phyloP scores from a whole-genome alignment of 2,113 vertebrate genomes.

The Salvelinus fontinalis region DNA sequence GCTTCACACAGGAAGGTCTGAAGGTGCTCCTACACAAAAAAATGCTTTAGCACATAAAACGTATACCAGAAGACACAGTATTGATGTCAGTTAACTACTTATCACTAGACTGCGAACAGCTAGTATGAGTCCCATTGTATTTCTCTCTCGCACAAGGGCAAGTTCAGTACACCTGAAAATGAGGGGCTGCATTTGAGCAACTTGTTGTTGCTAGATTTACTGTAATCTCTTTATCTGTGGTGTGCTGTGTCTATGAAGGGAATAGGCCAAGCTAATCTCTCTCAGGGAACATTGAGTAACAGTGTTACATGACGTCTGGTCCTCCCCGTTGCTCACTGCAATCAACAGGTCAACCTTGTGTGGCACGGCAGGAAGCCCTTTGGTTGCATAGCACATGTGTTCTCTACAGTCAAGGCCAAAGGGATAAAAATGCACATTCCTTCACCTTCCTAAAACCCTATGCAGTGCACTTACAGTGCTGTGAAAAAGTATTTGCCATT shows the following conservation, averaged over 20 bases:
- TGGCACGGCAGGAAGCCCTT: neutral
- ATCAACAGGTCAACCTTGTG: constrained; percentile 29
- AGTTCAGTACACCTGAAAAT: constrained; percentile 43
- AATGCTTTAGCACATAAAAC: too few species aligned
- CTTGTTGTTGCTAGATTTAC: constrained; percentile 15
- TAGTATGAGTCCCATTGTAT: too few species aligned
- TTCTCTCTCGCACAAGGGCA: constrained; percentile 28
- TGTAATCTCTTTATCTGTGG: constrained; percentile 62
- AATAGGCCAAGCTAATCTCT: constrained; percentile 54
- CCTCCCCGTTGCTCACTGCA: constrained; percentile 22
- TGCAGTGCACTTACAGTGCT: too few species aligned
- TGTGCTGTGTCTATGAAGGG: constrained; percentile 37
- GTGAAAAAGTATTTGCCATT: too few species aligned
- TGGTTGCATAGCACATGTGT: neutral
- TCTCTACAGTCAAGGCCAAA: neutral
- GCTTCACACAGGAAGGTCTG: too few species aligned
- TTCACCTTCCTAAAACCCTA: too few species aligned
- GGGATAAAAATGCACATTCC: neutral
- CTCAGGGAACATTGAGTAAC: constrained; percentile 57
- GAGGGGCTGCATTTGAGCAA: neutral
- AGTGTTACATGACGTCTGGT: constrained; percentile 67
- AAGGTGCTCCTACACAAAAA: too few species aligned
- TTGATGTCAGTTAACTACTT: too few species aligned
- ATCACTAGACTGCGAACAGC: too few species aligned
- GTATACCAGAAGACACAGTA: too few species aligned